Evolutionary conservation across 2,888 invertebrate species (phyloP), one percentile per base, ranked within the genome.

Genomic region (Augochlorella aurata): DNA sequence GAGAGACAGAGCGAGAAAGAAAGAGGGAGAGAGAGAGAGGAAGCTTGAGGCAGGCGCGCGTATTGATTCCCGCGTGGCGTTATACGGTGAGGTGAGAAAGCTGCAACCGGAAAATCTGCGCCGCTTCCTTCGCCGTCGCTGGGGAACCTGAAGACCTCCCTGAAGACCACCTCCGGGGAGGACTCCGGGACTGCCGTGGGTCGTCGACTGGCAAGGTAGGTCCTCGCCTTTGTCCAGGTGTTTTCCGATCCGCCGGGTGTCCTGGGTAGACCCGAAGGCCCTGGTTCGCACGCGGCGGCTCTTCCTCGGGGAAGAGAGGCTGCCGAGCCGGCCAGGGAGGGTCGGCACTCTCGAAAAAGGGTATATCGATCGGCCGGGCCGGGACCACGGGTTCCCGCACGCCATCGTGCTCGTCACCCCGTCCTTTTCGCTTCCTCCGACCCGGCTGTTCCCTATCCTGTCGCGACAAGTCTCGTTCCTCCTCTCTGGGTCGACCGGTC

Each of bases 341-440:
- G 81, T 77, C 76, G 86, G 79, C 69, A 85, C 86, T 86, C 89
- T 89, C 86, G 87, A 91, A 91, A 92, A 92, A 91, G 91, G 90
- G 91, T 91, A 91, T 91, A 92, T 92, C 91, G 92, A 92, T 92
- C 92, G 72, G 81, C 70, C 86, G 90, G 92, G 90, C 91, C 91
- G 91, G 91, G 92, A 90, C 90, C 85, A 90, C 90, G 85, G 90
- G 90, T 89, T 83, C 70, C 87, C 89, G 88, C 87, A 90, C 91
- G 90, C 91, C 90, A 91, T 90, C 88, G 88, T 88, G 86, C 58
- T 58, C 58, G 58, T 24, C 58, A 58, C 7, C 14, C 58, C 14
- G 21, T 58, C 24, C 73, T 83, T 77, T 72, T 79, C 74, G n/a
- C 73, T 49, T 66, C 58, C 69, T 82, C 69, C 47, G 80, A 24